phyloP scores from a whole-genome alignment of 1,140 invertebrate species.

The Pararge aegeria region DNA sequence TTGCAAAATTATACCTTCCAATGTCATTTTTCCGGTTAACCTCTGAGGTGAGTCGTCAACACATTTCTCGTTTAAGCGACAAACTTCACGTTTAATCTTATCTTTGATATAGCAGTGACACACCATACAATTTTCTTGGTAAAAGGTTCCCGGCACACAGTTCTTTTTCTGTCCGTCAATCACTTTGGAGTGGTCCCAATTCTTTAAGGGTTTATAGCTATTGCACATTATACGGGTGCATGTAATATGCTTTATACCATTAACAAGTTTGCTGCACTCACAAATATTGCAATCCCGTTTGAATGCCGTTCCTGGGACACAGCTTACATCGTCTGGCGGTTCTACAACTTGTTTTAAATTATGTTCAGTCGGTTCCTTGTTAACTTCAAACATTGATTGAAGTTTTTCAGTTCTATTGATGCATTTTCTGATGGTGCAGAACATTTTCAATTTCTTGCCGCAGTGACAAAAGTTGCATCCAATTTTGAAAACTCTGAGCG shows the following conservation, averaged over 20 bases:
- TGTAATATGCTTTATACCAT: constrained; percentile 35
- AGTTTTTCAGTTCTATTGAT: constrained; percentile 18
- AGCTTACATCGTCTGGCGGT: constrained; percentile 36
- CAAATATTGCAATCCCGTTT: constrained; percentile 50
- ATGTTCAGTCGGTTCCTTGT: background rate
- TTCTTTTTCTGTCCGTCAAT: constrained; percentile 21
- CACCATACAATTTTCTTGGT: constrained; percentile 25
- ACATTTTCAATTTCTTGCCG: constrained; percentile 32
- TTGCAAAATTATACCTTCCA: constrained; percentile 9
- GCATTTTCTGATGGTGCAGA: constrained; percentile 47
- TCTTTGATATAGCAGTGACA: background rate
- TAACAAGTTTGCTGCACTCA: constrained; percentile 35
- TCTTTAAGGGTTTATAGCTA: background rate
- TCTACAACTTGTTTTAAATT: constrained; percentile 19
- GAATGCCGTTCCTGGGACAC: constrained; percentile 39
- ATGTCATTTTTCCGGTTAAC: background rate
- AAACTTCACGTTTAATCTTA: background rate
- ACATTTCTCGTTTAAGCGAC: background rate
- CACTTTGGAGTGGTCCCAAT: background rate
- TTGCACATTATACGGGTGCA: constrained; percentile 33
- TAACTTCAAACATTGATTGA: background rate
- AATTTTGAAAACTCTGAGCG: constrained; percentile 33
- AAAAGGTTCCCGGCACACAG: constrained; percentile 42
- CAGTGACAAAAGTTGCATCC: constrained; percentile 59
- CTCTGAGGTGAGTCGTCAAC: background rate